Evolutionary conservation across 2,113 vertebrate species (phyloP).

Genomic region (Catharus fuscescens): DNA sequence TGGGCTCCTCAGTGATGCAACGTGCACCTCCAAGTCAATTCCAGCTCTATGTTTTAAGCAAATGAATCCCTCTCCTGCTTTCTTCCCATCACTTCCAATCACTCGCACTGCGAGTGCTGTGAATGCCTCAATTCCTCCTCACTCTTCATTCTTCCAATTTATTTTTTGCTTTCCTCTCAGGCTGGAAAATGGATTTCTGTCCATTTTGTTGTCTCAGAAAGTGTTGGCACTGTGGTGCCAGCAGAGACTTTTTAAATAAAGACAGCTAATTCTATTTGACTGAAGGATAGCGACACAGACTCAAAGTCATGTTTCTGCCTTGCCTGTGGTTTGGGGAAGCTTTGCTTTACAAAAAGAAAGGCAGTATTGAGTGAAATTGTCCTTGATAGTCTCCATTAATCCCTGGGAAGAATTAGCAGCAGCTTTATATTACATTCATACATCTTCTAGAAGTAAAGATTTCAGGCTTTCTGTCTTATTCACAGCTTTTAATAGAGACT

Average conservation of each 20-base stretch:
- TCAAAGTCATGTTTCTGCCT: background rate
- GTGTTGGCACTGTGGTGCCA: background rate
- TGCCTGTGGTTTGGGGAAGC: background rate
- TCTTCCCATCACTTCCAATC: slow-evolving; percentile 23
- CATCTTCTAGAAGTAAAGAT: slow-evolving; percentile 14
- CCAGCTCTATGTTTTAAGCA: background rate
- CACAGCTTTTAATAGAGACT: slow-evolving; percentile 6
- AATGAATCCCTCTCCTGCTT: background rate
- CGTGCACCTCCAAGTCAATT: background rate
- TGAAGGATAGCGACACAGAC: background rate
- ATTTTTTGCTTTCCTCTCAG: background rate
- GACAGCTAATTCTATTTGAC: slow-evolving; percentile 38
- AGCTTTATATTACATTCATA: slow-evolving; percentile 4
- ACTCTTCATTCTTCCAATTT: slow-evolving; percentile 44
- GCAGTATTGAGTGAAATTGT: background rate
- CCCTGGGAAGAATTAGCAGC: slow-evolving; percentile 42
- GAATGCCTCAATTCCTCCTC: slow-evolving; percentile 28
- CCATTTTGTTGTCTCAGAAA: background rate
- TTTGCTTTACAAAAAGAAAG: background rate
- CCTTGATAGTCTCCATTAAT: slow-evolving; percentile 41
- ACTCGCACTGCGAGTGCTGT: background rate
- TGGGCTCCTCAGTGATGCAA: background rate
- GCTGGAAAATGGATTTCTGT: slow-evolving; percentile 48
- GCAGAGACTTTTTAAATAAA: slow-evolving; percentile 17
- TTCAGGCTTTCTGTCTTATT: background rate